Percentiles rank a stretch among this genome's conserved stretches.
Conservation (phyloP, 1,140 invertebrate genomes). For the Paralvinella palmiformis region DNA sequence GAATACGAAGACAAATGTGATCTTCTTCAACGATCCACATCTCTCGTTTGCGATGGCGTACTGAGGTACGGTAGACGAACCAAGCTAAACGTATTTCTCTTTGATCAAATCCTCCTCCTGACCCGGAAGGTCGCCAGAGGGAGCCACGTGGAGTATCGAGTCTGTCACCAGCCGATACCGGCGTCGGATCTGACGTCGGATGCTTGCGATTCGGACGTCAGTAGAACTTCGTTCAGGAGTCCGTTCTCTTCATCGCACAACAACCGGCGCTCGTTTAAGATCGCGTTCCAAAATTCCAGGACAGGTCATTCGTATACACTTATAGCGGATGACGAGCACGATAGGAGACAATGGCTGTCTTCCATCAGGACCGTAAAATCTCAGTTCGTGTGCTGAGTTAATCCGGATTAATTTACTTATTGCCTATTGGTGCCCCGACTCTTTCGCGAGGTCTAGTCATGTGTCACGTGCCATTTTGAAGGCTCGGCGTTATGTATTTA, state of each 20-base stretch:
- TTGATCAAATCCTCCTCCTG: conserved; percentile 53
- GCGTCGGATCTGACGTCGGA: conserved; percentile 44
- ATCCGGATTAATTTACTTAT: too few species aligned
- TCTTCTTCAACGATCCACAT: too few species aligned
- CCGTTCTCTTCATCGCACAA: too few species aligned
- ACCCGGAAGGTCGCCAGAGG: conserved; percentile 46
- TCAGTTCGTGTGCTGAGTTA: too few species aligned
- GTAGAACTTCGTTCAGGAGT: too few species aligned
- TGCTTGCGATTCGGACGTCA: conserved; percentile 46
- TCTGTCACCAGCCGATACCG: conserved; percentile 52
- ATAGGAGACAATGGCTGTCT: conserved; percentile 55
- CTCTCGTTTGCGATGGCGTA: too few species aligned
- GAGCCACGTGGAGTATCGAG: conserved; percentile 45
- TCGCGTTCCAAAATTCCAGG: conserved; percentile 41
- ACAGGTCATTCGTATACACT: conserved; percentile 51
- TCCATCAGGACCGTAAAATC: conserved; percentile 16
- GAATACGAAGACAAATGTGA: too few species aligned
- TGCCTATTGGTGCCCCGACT: too few species aligned
- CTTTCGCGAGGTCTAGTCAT: too few species aligned
- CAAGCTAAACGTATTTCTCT: conserved; percentile 57
- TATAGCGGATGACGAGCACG: conserved; percentile 53
- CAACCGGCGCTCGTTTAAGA: conserved; percentile 46
- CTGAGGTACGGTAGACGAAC: too few species aligned
- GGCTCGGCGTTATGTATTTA: too few species aligned
- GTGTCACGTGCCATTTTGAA: too few species aligned